A percentile compares a stretch with the other conserved stretches of the same genome.
phyloP scores from a whole-genome alignment of 2,113 vertebrate genomes.

The Nycticebus coucang region DNA sequence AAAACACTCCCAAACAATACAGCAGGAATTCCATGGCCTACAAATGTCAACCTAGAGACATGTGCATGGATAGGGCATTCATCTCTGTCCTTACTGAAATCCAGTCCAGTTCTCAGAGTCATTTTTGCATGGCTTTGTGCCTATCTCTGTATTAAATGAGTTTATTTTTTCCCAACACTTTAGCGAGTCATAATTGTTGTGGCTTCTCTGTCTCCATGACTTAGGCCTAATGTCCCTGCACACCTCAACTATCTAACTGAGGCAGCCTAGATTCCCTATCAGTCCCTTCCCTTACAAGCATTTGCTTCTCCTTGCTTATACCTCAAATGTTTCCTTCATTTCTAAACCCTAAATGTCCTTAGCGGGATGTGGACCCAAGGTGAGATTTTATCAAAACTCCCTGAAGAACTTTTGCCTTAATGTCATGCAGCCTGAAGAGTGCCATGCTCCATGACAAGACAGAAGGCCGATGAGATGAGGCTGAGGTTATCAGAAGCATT shows the following conservation, averaged over 20 bases:
- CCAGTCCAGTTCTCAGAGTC: background rate
- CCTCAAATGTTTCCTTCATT: background rate
- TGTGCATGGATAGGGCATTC: background rate
- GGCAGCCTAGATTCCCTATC: background rate
- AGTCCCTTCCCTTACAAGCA: background rate
- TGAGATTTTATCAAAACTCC: constrained; percentile 1
- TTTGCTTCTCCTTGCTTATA: background rate
- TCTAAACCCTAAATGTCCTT: background rate
- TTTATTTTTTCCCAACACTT: background rate
- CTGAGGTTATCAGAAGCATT: background rate
- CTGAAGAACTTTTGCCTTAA: background rate
- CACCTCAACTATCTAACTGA: background rate
- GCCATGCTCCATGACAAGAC: background rate
- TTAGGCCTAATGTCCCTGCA: background rate
- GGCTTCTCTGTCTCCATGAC: background rate
- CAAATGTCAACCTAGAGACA: background rate
- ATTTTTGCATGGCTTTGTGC: background rate
- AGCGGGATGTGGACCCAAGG: background rate
- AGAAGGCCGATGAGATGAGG: background rate
- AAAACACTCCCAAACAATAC: background rate
- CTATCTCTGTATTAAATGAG: background rate
- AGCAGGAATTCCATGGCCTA: background rate
- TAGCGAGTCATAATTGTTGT: background rate
- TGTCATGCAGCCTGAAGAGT: background rate
- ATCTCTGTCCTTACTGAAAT: background rate